These are phyloP conservation scores for Leptopilina clavipes DNA, from an alignment of 1,140 invertebrate species.

Conservation along the genomic window DNA sequence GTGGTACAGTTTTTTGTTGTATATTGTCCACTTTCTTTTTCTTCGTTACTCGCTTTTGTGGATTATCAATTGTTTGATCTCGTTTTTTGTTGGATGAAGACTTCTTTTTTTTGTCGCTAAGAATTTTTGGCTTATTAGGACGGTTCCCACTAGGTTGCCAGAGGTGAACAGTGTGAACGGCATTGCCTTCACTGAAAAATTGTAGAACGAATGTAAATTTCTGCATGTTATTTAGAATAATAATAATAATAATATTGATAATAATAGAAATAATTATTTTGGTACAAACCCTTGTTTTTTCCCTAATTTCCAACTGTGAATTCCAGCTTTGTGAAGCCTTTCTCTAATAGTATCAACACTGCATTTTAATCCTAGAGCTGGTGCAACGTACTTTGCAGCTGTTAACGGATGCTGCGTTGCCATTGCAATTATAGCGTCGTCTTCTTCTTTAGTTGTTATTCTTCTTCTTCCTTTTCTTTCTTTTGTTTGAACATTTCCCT, in stretches of 20 bases:
- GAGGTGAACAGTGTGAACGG: constrained; percentile 70
- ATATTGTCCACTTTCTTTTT: constrained; percentile 52
- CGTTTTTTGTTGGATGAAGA: constrained; percentile 53
- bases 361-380: constrained; percentile 70
- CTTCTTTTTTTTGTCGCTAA: constrained; percentile 62
- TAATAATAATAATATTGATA: neutral
- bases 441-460: constrained; percentile 73
- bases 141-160: constrained; percentile 73
- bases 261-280: too few relatives aligned
- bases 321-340: constrained; percentile 71
- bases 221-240: neutral
- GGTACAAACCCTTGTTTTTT: constrained; percentile 71
- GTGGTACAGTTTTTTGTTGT: constrained; percentile 46
- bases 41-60: constrained; percentile 36
- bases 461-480: constrained; percentile 71
- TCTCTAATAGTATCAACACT: constrained; percentile 73
- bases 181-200: constrained; percentile 67
- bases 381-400: constrained; percentile 71
- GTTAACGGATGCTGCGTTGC: constrained; percentile 71
- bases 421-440: constrained; percentile 72
- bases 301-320: constrained; percentile 73
- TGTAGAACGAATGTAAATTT: too few relatives aligned
- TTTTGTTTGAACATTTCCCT: constrained; percentile 73
- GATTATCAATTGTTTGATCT: constrained; percentile 35
- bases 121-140: constrained; percentile 66